Evolutionary conservation across 2,888 invertebrate species (phyloP).

Genomic region (Pristionchus arcanus): DNA sequence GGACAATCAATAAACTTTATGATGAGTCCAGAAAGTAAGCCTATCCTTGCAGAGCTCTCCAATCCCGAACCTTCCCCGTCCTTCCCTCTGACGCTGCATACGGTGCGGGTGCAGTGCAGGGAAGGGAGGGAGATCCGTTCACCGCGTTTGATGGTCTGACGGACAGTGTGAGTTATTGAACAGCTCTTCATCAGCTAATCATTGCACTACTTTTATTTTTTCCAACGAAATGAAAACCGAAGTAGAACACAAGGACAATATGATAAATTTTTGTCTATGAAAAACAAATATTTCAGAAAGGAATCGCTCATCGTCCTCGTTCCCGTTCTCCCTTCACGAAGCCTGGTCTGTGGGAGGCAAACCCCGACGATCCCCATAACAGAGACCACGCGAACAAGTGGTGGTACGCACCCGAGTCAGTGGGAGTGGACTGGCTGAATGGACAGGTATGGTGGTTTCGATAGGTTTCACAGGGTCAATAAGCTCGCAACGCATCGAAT

Average conservation of each 20-base stretch:
- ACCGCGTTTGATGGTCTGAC: constrained; percentile 65
- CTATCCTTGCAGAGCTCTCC: constrained; percentile 47
- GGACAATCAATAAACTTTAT: no score
- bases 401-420: constrained; percentile 69
- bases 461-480: no score
- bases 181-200: no score
- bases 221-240: no score
- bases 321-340: constrained; percentile 70
- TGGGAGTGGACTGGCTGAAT: constrained; percentile 70
- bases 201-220: no score
- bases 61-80: constrained; percentile 61
- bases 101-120: constrained; percentile 29
- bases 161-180: constrained; percentile 57
- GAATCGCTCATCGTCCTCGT: constrained; percentile 63
- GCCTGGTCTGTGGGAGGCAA: constrained; percentile 72
- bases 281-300: constrained; percentile 52
- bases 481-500: no score
- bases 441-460: constrained; percentile 60
- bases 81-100: constrained; percentile 65
- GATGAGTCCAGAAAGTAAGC: no score
- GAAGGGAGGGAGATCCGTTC: constrained; percentile 61
- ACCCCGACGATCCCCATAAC: constrained; percentile 72
- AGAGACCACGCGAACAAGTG: constrained; percentile 72
- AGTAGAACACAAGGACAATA: no score
- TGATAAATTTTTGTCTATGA: no score